Conservation (phyloP, 2,113 vertebrate genomes). For the Camelus bactrianus region DNA sequence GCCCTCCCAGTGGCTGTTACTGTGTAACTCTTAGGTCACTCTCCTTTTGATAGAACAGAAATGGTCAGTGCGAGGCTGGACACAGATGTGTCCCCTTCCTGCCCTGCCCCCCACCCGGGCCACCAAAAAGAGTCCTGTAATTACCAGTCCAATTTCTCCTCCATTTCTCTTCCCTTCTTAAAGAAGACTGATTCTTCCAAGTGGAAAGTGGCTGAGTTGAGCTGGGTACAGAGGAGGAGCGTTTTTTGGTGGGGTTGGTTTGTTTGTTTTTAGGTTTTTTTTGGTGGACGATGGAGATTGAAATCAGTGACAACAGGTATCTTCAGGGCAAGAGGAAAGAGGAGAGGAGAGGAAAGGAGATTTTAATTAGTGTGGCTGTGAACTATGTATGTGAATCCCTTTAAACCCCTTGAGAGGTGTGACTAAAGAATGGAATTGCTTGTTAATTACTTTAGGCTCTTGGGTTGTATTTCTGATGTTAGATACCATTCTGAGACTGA, state of each 20-base stretch:
- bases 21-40: neutral
- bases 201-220: neutral
- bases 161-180: neutral
- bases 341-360: neutral
- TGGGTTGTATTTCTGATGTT: neutral
- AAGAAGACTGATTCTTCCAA: neutral
- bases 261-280: no score
- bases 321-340: neutral
- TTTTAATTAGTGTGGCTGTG: neutral
- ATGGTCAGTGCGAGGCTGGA: neutral
- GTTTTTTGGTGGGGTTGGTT: neutral
- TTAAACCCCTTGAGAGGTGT: neutral
- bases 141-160: neutral
- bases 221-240: neutral
- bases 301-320: neutral
- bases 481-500: neutral
- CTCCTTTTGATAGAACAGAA: neutral
- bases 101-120: fast-evolving
- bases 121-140: neutral
- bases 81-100: neutral
- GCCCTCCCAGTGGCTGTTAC: neutral
- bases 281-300: neutral
- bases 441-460: neutral
- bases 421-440: neutral
- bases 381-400: neutral